Evolutionary conservation across 1,140 invertebrate species (phyloP).

Genomic region (Microplitis mediator): DNA sequence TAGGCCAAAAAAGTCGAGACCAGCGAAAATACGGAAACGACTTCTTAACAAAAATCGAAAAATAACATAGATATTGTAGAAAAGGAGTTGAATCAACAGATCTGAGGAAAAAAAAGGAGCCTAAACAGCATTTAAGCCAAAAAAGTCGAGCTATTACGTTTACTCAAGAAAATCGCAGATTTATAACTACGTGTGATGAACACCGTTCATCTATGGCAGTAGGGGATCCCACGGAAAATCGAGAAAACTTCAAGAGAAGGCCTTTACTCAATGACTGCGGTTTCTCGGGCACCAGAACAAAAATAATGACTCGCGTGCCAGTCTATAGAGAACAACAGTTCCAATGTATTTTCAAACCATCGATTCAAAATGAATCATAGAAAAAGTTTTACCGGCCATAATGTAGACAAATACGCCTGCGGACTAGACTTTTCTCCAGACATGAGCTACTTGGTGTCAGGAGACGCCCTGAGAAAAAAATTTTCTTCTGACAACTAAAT

Average conservation of each 20-base stretch:
- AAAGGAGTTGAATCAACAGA: constrained; percentile 71
- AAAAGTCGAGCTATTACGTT: constrained; percentile 90
- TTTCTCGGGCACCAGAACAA: constrained; percentile 93
- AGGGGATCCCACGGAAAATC: constrained; percentile 99
- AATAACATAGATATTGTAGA: too few relatives aligned
- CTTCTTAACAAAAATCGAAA: too few relatives aligned
- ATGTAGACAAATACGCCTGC: constrained; percentile 99
- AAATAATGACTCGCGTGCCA: constrained; percentile 99
- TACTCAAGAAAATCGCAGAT: constrained; percentile 97
- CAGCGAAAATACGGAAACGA: too few relatives aligned
- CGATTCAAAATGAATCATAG: constrained; percentile 97
- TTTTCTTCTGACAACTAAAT: too few relatives aligned
- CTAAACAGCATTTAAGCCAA: constrained; percentile 89
- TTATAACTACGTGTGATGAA: constrained; percentile 99
- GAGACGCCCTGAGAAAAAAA: too few relatives aligned
- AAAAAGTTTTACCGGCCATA: constrained; percentile 97
- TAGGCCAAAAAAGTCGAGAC: too few relatives aligned
- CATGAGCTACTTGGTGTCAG: constrained; percentile 98
- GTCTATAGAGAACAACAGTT: constrained; percentile 99
- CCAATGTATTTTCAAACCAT: constrained; percentile 97
- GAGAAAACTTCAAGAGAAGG: constrained; percentile 99
- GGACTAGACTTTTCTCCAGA: constrained; percentile 97
- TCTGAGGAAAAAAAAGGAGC: constrained; percentile 69
- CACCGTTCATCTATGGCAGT: constrained; percentile 98
- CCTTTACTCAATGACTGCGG: constrained; percentile 99